Conservation (phyloP, 2,888 invertebrate genomes). For the Cryptus viduatorius region DNA sequence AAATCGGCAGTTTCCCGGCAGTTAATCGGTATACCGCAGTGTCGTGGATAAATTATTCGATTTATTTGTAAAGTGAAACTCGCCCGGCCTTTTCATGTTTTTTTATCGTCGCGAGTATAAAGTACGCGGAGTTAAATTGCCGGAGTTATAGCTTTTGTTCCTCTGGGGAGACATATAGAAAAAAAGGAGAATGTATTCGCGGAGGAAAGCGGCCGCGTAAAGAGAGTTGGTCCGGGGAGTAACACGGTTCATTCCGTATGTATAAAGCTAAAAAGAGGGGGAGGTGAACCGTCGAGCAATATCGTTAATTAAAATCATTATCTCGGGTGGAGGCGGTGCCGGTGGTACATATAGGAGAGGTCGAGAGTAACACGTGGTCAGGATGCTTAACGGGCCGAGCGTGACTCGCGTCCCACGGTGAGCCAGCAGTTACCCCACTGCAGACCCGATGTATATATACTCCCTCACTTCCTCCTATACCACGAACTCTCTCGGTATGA, state of each 20-base stretch:
- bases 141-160: slow-evolving; percentile 14
- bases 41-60: not conserved
- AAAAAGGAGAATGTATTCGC: slow-evolving; percentile 6
- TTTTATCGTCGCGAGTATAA: slow-evolving; percentile 12
- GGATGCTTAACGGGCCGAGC: slow-evolving; percentile 68
- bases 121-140: slow-evolving; percentile 46
- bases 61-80: slow-evolving; percentile 14
- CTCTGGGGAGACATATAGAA: slow-evolving; percentile 17
- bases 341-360: slow-evolving; percentile 49
- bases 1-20: too few relatives aligned
- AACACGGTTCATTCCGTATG: slow-evolving; percentile 37
- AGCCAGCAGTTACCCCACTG: slow-evolving; percentile 61
- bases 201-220: not conserved
- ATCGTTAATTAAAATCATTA: slow-evolving; percentile 69
- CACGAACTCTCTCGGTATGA: slow-evolving; percentile 30
- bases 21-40: not conserved
- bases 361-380: slow-evolving; percentile 70
- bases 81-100: slow-evolving; percentile 18
- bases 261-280: slow-evolving; percentile 14
- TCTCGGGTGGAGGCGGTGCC: slow-evolving; percentile 44
- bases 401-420: slow-evolving; percentile 69
- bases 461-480: slow-evolving; percentile 10
- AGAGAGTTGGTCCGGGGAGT: not conserved
- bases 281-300: slow-evolving; percentile 11
- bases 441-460: slow-evolving; percentile 50